Evolutionary conservation across 2,113 vertebrate genomes (phyloP).

Genomic region (Pomatorhinus ruficollis): DNA sequence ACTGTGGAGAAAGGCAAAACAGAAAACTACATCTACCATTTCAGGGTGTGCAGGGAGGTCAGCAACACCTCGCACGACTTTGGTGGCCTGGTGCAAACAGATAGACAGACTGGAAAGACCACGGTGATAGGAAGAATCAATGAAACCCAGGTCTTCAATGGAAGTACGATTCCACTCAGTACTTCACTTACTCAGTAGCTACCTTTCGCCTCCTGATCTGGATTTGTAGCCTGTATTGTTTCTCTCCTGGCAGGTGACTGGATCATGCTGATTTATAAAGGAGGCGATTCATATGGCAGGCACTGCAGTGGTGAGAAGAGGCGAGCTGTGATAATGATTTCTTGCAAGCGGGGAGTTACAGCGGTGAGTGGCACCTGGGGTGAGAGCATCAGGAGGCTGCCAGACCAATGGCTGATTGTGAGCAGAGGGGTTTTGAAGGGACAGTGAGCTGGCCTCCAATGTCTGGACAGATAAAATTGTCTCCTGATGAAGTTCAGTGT

Average conservation of each 20-base stretch:
- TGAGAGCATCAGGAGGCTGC: neutral
- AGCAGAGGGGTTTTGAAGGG: neutral
- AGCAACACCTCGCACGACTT: slow-evolving; percentile 48
- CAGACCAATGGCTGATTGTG: neutral
- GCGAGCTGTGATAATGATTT: slow-evolving; percentile 90
- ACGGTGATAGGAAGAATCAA: slow-evolving; percentile 83
- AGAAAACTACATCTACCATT: slow-evolving; percentile 79
- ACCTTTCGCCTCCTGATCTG: neutral
- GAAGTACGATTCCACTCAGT: slow-evolving; percentile 79
- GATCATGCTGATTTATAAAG: slow-evolving; percentile 89
- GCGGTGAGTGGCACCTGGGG: slow-evolving; percentile 71
- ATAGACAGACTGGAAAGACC: neutral
- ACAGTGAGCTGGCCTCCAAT: neutral
- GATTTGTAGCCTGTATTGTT: neutral
- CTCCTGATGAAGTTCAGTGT: neutral
- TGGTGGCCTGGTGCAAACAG: slow-evolving; percentile 82
- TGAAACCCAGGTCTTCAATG: slow-evolving; percentile 80
- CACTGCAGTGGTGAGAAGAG: slow-evolving; percentile 83
- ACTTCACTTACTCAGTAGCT: neutral
- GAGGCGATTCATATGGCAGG: slow-evolving; percentile 78
- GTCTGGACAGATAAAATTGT: neutral
- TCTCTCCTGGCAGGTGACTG: slow-evolving; percentile 83
- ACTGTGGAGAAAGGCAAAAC: slow-evolving; percentile 43
- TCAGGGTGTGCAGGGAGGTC: slow-evolving; percentile 88
- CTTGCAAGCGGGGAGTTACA: slow-evolving; percentile 77